phyloP scores from a whole-genome alignment of 2,797 vertebrate species.

The Thalassophryne amazonica region DNA sequence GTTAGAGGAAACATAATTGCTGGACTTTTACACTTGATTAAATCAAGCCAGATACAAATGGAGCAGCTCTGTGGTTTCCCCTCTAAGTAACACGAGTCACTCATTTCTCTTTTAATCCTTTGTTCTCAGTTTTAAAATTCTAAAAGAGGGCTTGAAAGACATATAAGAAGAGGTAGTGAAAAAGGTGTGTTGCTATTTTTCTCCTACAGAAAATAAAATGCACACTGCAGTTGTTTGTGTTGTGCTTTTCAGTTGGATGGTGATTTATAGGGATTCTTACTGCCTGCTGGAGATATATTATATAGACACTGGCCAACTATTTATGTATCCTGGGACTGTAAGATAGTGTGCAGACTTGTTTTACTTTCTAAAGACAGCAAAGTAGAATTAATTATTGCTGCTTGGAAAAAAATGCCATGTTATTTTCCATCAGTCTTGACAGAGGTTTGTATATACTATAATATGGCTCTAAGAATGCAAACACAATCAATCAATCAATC shows the following conservation, averaged over 20 bases:
- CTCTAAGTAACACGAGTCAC: slow-evolving; percentile 54
- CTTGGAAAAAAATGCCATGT: too few relatives aligned
- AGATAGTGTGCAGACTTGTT: slow-evolving; percentile 10
- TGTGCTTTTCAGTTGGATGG: slow-evolving; percentile 8
- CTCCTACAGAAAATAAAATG: slow-evolving; percentile 15
- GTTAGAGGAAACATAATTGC: slow-evolving; percentile 48
- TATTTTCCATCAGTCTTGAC: too few relatives aligned
- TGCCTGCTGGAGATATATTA: neutral
- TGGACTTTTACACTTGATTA: slow-evolving; percentile 57
- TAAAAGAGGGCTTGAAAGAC: slow-evolving; percentile 53
- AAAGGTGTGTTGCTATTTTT: slow-evolving; percentile 42
- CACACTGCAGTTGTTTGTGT: slow-evolving; percentile 6
- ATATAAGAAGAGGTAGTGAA: slow-evolving; percentile 41
- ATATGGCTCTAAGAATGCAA: too few relatives aligned
- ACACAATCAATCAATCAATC: too few relatives aligned
- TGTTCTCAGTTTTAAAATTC: slow-evolving; percentile 40
- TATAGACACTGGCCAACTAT: neutral
- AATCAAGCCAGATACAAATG: slow-evolving; percentile 45
- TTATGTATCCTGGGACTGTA: slow-evolving; percentile 2
- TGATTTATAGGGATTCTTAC: slow-evolving; percentile 6
- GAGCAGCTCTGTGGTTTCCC: slow-evolving; percentile 4
- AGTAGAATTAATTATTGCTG: slow-evolving; percentile 32
- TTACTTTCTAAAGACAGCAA: slow-evolving; percentile 23
- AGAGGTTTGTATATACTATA: too few relatives aligned
- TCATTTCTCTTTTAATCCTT: slow-evolving; percentile 63